Base-by-base conservation (phyloP, 2,888 invertebrate species). In the Agrotis exclamationis region DNA sequence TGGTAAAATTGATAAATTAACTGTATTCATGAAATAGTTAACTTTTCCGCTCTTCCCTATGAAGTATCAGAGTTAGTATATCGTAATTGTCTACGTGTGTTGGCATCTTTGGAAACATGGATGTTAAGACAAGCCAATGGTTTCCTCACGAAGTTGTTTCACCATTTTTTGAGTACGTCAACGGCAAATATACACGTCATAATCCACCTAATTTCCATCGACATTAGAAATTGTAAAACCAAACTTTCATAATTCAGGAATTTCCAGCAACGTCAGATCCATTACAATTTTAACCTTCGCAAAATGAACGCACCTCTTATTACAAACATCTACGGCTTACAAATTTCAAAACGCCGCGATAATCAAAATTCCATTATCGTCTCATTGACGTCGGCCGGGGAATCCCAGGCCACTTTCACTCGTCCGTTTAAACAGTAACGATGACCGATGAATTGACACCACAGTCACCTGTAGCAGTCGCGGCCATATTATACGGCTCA, bases 331-430 rank as follows among this genome's bases (percentile, higher is more conserved):
- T 50, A 45, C 45, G 48, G 28, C 18, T 33, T 60, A 20, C 20
- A 63, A 39, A 57, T 76, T 69, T 28, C 28, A 67, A 73, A 59
- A 39, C 28, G 22, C 24, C 57, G 6, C 18, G 48, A 56, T 63
- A 60, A 64, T 77, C 50, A 78, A 64, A 78, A 53, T 60, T 56
- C 24, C 64, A 63, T 79, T 28, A 72, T 58, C 59, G 47, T 56
- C 11, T 33, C 50, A 45, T 20, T 73, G 83, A 79, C 83, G 83
- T 79, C 62, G 67, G 47, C 62, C n/a, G 48, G 83, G 83, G 63
- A 58, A 53, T 63, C 80, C 79, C 83, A 18, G 16, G 39, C 2
- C 79, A 79, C 79, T 79, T 79, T 79, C 83, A 83, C 79, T 83
- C 47, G 50, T 28, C 53, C 48, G 79, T 64, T 54, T 39, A 79